A percentile compares a stretch with the other conserved stretches of the same genome.
Conservation (phyloP, 2,888 invertebrate species). For the Thereva unica region DNA sequence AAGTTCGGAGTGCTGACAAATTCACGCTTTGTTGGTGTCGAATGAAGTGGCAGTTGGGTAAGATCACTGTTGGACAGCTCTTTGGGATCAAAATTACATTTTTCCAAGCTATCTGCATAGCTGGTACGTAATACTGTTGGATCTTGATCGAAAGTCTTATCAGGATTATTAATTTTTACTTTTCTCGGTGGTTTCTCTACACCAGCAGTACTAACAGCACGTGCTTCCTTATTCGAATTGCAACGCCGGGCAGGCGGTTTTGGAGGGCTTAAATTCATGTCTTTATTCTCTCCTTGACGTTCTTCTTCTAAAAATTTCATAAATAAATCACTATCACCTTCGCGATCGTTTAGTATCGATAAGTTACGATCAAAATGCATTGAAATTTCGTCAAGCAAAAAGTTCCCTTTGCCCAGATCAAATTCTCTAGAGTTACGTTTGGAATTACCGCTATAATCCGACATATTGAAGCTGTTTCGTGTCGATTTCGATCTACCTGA, state of each 20-base stretch:
- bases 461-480: constrained; percentile 41
- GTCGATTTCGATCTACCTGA: constrained; percentile 53
- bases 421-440: constrained; percentile 45
- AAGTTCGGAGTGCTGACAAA: constrained; percentile 68
- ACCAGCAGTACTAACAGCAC: background rate
- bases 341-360: constrained; percentile 63
- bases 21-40: constrained; percentile 47
- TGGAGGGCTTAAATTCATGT: constrained; percentile 15
- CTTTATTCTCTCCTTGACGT: background rate
- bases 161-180: background rate
- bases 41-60: constrained; percentile 6
- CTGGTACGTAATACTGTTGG: constrained; percentile 55
- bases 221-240: constrained; percentile 17
- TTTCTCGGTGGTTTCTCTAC: constrained; percentile 43
- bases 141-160: constrained; percentile 55
- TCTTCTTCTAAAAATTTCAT: constrained; percentile 42
- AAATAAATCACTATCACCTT: constrained; percentile 51
- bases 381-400: constrained; percentile 58
- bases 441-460: constrained; percentile 40
- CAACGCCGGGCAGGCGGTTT: constrained; percentile 43
- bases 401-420: constrained; percentile 54
- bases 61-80: constrained; percentile 43
- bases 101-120: constrained; percentile 56
- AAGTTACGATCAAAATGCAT: constrained; percentile 63
- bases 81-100: constrained; percentile 53